phyloP scores from a whole-genome alignment of 2,797 vertebrate genomes.

The Benthosema pterotum region DNA sequence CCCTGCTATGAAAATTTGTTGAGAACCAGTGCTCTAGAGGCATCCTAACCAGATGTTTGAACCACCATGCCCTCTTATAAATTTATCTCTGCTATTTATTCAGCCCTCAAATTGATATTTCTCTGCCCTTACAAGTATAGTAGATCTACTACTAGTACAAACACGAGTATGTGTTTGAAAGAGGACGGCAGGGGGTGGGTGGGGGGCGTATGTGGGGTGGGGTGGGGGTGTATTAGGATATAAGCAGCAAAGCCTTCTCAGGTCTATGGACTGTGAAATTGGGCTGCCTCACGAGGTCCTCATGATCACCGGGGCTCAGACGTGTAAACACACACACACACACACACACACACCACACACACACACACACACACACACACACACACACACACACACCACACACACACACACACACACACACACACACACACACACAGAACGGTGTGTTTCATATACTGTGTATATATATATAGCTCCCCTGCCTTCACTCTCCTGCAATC shows the following conservation, averaged over 20 bases:
- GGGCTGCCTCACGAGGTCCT: conserved; percentile 32
- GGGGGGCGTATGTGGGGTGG: too few relatives aligned
- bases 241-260: conserved; percentile 26
- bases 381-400: conserved; percentile 26
- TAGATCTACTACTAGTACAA: too few relatives aligned
- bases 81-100: too few relatives aligned
- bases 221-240: background rate
- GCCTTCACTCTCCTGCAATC: conserved; percentile 42
- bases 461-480: conserved; percentile 21
- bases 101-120: too few relatives aligned
- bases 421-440: conserved; percentile 31
- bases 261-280: conserved; percentile 49
- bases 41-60: too few relatives aligned
- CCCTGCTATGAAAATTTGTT: too few relatives aligned
- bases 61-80: too few relatives aligned
- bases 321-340: conserved; percentile 50
- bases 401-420: conserved; percentile 23
- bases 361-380: conserved; percentile 9
- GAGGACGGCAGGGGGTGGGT: too few relatives aligned
- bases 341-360: conserved; percentile 45
- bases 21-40: too few relatives aligned
- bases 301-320: conserved; percentile 44
- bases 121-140: too few relatives aligned
- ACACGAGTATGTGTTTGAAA: too few relatives aligned
- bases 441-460: conserved; percentile 14